phyloP scores from a whole-genome alignment of 2,113 vertebrate species.

The Phyllopteryx taeniolatus region DNA sequence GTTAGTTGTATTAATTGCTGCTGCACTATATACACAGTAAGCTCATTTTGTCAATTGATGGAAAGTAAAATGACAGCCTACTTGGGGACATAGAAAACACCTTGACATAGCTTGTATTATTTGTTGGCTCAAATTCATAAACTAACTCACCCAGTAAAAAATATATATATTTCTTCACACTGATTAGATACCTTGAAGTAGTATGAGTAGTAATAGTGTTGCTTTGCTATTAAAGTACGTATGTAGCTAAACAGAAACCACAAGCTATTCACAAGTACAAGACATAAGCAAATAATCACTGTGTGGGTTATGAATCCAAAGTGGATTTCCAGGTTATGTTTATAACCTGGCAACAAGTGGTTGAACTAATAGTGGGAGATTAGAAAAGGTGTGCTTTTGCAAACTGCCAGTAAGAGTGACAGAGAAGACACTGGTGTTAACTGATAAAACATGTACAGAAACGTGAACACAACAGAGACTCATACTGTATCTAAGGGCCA shows the following conservation, averaged over 20 bases:
- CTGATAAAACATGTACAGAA: conserved; percentile 42
- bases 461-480: conserved; percentile 35
- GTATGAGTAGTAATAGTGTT: background rate
- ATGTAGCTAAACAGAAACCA: background rate
- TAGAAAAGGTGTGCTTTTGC: background rate
- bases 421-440: conserved; percentile 8
- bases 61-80: background rate
- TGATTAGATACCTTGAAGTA: background rate
- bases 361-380: background rate
- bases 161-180: background rate
- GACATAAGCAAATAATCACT: background rate
- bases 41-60: background rate
- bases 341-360: conserved; percentile 15
- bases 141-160: background rate
- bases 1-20: background rate
- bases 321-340: background rate
- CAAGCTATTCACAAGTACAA: background rate
- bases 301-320: conserved; percentile 1
- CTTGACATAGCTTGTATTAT: background rate
- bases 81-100: background rate
- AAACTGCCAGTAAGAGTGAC: background rate
- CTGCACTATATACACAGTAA: conserved; percentile 3
- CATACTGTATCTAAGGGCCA: background rate
- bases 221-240: background rate
- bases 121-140: background rate